phyloP scores from a whole-genome alignment of 2,113 vertebrate species.

The Benthochromis sp. region DNA sequence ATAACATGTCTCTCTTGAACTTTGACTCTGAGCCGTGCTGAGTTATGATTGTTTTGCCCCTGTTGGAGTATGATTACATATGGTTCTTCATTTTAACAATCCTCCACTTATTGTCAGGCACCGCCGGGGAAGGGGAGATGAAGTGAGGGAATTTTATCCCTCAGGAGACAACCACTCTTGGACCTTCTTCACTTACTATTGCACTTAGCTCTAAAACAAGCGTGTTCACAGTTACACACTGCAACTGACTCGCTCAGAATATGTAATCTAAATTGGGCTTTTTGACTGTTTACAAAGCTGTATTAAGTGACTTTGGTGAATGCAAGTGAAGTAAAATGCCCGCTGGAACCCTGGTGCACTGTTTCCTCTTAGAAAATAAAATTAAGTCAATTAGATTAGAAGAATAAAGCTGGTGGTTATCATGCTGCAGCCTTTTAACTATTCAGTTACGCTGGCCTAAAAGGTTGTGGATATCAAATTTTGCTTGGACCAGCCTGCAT shows the following conservation, averaged over 20 bases:
- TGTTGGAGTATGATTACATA: constrained; percentile 58
- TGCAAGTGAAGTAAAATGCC: neutral
- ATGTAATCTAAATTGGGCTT: neutral
- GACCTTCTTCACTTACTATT: neutral
- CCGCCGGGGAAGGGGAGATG: neutral
- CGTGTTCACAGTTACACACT: neutral
- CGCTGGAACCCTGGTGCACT: neutral
- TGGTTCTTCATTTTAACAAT: constrained; percentile 48
- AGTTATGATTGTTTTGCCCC: constrained; percentile 57
- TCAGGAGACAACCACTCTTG: constrained; percentile 1
- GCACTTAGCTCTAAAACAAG: neutral
- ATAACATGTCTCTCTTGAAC: constrained; percentile 57
- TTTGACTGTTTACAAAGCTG: neutral
- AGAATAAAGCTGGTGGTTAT: constrained; percentile 28
- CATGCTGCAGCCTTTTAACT: constrained; percentile 26
- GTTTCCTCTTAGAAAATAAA: constrained; percentile 29
- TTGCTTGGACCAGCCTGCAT: neutral
- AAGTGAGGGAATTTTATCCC: constrained; percentile 23
- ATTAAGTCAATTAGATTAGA: constrained; percentile 51
- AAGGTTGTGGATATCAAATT: constrained; percentile 5
- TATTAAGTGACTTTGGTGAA: neutral
- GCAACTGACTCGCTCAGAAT: neutral
- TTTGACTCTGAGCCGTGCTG: constrained; percentile 42
- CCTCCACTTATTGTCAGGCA: constrained; percentile 27
- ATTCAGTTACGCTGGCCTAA: constrained; percentile 21